A percentile compares a stretch with the other conserved stretches of the same genome.
Conservation (phyloP, 1,140 invertebrate species). For the Calephelis nemesis region DNA sequence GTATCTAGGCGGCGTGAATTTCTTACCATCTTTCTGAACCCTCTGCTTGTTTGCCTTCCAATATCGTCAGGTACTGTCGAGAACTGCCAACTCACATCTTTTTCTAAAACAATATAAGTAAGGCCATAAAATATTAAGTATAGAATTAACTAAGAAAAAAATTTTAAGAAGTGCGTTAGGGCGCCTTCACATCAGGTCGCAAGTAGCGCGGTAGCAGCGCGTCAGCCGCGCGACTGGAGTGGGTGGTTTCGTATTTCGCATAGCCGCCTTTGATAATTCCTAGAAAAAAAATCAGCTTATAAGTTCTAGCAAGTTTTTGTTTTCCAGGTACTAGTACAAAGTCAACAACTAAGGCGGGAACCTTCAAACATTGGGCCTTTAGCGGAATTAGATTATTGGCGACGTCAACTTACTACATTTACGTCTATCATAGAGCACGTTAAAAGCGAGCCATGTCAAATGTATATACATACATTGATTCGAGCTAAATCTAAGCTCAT, state of each 20-base stretch:
- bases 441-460: constrained; percentile 81
- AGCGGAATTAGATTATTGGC: constrained; percentile 91
- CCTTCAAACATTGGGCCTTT: constrained; percentile 88
- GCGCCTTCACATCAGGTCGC: neutral
- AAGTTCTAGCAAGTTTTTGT: neutral
- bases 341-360: constrained; percentile 88
- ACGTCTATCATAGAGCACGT: constrained; percentile 90
- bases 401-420: constrained; percentile 87
- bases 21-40: too few species aligned
- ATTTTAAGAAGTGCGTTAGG: neutral
- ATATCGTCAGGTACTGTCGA: too few species aligned
- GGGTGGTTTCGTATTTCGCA: neutral
- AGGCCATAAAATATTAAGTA: too few species aligned
- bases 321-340: constrained; percentile 81
- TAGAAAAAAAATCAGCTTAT: too few species aligned
- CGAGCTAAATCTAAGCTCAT: constrained; percentile 84
- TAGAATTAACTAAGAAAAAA: too few species aligned
- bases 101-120: too few species aligned
- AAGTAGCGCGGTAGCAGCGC: neutral
- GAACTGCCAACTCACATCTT: too few species aligned
- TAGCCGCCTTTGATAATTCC: neutral
- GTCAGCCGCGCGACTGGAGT: neutral
- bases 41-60: too few species aligned
- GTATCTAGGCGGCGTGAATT: too few species aligned
- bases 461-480: constrained; percentile 84